Conservation (phyloP, 2,888 invertebrate species). For the Harpalus rubripes region DNA sequence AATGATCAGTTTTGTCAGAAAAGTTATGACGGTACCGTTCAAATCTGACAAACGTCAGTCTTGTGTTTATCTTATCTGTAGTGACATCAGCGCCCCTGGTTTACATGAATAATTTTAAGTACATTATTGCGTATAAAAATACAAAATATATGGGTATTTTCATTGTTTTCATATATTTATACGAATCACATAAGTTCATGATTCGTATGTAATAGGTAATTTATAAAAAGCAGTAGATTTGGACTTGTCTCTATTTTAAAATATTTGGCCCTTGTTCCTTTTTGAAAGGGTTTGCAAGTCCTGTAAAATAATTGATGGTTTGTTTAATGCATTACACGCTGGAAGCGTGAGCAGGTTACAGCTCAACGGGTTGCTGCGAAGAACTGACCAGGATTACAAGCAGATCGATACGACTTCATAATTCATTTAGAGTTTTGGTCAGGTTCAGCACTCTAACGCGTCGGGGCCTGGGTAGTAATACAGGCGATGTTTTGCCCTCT, state of each 20-base stretch:
- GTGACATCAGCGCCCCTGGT: too few species aligned
- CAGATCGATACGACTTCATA: constrained; percentile 45
- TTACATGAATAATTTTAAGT: too few species aligned
- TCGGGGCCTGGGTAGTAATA: constrained; percentile 72
- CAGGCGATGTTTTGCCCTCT: constrained; percentile 68
- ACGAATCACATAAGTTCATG: too few species aligned
- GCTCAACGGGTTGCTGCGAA: constrained; percentile 29
- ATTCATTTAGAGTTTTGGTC: constrained; percentile 74
- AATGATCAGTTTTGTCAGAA: too few species aligned
- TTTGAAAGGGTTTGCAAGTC: background rate
- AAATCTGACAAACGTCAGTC: too few species aligned
- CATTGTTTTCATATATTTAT: too few species aligned
- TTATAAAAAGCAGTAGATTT: too few species aligned
- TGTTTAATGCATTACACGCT: constrained; percentile 18
- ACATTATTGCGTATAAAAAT: too few species aligned
- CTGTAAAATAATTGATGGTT: constrained; percentile 18
- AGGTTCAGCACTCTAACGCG: constrained; percentile 75
- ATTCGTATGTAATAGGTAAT: too few species aligned
- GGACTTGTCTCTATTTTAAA: background rate
- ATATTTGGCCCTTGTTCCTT: background rate
- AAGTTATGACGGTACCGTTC: too few species aligned
- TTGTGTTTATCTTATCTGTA: too few species aligned
- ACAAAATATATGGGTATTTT: too few species aligned
- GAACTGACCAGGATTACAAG: constrained; percentile 52
- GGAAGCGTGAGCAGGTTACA: background rate